phyloP scores from a whole-genome alignment of 2,888 invertebrate genomes.

The Craniophora ligustri region DNA sequence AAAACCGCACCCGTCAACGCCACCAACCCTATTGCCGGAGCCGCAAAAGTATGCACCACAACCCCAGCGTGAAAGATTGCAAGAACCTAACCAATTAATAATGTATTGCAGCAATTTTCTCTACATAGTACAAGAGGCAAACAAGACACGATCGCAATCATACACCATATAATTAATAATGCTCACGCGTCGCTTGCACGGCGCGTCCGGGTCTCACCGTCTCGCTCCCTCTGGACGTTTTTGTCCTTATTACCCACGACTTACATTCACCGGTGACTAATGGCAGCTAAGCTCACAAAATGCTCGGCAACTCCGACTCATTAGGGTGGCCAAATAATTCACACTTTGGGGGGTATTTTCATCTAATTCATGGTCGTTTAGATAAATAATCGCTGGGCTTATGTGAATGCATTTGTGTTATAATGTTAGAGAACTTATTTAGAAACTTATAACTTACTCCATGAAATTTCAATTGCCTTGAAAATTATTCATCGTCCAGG shows the following conservation, averaged over 20 bases:
- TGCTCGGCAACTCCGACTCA: constrained; percentile 29
- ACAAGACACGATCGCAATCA: constrained; percentile 8
- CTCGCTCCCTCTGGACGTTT: constrained; percentile 31
- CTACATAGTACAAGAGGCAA: constrained; percentile 16
- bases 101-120: constrained; percentile 1
- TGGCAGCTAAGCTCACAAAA: constrained; percentile 47
- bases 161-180: constrained; percentile 40
- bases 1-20: too few relatives aligned
- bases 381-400: constrained; percentile 19
- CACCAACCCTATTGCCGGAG: too few relatives aligned
- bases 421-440: not conserved
- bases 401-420: constrained; percentile 2
- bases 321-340: constrained; percentile 37
- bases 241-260: constrained; percentile 49
- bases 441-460: too few relatives aligned
- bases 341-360: constrained; percentile 25
- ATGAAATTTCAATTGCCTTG: too few relatives aligned
- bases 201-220: constrained; percentile 24
- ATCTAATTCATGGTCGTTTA: constrained; percentile 22
- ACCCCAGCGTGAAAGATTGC: not conserved
- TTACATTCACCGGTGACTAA: constrained; percentile 43
- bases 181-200: constrained; percentile 43
- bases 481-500: too few relatives aligned
- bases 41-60: too few relatives aligned
- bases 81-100: constrained; percentile 10